phyloP scores from a whole-genome alignment of 2,113 vertebrate species.

The Terrapene triunguis region DNA sequence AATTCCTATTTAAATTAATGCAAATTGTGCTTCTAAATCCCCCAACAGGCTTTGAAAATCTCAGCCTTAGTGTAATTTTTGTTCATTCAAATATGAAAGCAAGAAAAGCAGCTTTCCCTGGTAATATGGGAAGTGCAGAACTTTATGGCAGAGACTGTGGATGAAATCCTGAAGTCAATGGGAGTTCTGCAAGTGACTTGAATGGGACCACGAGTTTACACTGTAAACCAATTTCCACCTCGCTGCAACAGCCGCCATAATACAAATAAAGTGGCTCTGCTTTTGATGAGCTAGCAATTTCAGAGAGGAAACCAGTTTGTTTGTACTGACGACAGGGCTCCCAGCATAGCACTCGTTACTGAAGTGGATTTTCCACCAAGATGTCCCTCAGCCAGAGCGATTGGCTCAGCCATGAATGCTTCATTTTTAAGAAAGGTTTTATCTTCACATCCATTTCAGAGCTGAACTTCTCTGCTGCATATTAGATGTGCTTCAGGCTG shows the following conservation, averaged over 20 bases:
- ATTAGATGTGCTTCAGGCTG: constrained; percentile 9
- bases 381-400: constrained; percentile 58
- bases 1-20: background rate
- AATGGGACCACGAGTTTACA: constrained; percentile 48
- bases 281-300: constrained; percentile 73
- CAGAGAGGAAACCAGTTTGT: constrained; percentile 52
- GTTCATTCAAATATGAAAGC: background rate
- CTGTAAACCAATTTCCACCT: constrained; percentile 41
- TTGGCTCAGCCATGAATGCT: constrained; percentile 17
- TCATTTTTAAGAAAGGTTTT: constrained; percentile 42
- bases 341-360: constrained; percentile 50
- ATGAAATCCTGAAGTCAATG: background rate
- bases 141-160: background rate
- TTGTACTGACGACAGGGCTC: constrained; percentile 64
- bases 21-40: background rate
- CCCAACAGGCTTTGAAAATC: background rate
- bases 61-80: background rate
- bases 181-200: background rate
- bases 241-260: constrained; percentile 42
- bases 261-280: constrained; percentile 59
- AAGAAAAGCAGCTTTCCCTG: background rate
- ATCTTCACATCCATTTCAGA: constrained; percentile 43
- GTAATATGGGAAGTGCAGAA: background rate
- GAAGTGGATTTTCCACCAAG: constrained; percentile 53
- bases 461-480: background rate